Percentiles rank a stretch among this genome's conserved stretches.
These are phyloP conservation scores for Apamea sordens DNA, from an alignment of 2,888 invertebrate genomes.

Conservation along the genomic window DNA sequence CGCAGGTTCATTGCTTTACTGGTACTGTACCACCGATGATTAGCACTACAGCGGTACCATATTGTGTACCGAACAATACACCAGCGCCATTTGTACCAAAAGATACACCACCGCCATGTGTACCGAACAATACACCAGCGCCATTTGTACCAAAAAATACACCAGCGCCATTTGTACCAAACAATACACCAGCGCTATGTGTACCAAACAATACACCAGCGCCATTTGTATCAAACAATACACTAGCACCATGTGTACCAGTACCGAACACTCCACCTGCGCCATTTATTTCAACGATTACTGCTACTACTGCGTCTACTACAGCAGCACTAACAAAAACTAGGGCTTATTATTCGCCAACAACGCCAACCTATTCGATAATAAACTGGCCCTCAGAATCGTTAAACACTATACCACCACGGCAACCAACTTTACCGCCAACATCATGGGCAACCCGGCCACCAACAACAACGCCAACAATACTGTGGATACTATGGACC, in stretches of 20 bases:
- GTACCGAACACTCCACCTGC: background rate
- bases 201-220: background rate
- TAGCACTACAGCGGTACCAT: background rate
- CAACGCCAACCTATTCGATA: background rate
- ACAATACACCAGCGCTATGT: too few species aligned
- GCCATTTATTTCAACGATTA: background rate
- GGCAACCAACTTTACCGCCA: background rate
- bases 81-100: background rate
- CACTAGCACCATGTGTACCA: too few species aligned
- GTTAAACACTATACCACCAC: background rate
- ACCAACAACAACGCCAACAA: constrained; percentile 19
- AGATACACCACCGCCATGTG: background rate
- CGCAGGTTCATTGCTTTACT: background rate
- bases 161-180: background rate
- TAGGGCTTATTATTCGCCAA: background rate
- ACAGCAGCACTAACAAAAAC: background rate
- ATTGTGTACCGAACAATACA: too few species aligned
- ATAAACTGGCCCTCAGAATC: background rate
- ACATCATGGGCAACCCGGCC: background rate
- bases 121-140: background rate
- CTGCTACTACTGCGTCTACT: background rate
- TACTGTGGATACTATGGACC: background rate
- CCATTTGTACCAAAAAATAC: background rate
- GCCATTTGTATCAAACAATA: too few species aligned
- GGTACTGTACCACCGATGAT: background rate